phyloP scores from a whole-genome alignment of 2,888 invertebrate species.

The Dyspetes luteomarginatus region DNA sequence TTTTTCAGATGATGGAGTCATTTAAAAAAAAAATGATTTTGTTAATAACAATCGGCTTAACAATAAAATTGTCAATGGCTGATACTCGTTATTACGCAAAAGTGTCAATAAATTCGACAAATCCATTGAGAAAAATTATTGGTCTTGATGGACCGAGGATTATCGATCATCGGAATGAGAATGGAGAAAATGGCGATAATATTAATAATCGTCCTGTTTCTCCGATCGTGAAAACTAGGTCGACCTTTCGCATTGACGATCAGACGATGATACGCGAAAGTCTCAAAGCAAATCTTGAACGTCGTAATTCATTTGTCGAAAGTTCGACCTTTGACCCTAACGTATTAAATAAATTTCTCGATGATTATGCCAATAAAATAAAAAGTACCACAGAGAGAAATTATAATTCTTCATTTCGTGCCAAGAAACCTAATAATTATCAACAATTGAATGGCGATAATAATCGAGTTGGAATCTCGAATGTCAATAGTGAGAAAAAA shows the following conservation, averaged over 20 bases:
- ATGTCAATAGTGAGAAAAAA: constrained; percentile 21
- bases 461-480: constrained; percentile 26
- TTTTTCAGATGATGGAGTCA: constrained; percentile 78
- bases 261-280: constrained; percentile 72
- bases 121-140: constrained; percentile 68
- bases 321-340: constrained; percentile 85
- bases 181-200: background rate
- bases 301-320: constrained; percentile 74
- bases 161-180: constrained; percentile 57
- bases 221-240: constrained; percentile 58
- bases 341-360: constrained; percentile 86
- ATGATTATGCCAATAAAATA: constrained; percentile 86
- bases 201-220: background rate
- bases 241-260: constrained; percentile 72
- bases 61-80: constrained; percentile 54
- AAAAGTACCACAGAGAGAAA: constrained; percentile 79
- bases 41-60: constrained; percentile 71
- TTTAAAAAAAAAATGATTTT: constrained; percentile 68
- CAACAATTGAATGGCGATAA: constrained; percentile 27
- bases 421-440: constrained; percentile 67
- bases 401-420: constrained; percentile 72
- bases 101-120: constrained; percentile 70
- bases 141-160: constrained; percentile 62
- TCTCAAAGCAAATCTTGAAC: constrained; percentile 70
- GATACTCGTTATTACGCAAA: constrained; percentile 73